Conservation (phyloP, 1,140 invertebrate genomes). For the Eumeta japonica region DNA sequence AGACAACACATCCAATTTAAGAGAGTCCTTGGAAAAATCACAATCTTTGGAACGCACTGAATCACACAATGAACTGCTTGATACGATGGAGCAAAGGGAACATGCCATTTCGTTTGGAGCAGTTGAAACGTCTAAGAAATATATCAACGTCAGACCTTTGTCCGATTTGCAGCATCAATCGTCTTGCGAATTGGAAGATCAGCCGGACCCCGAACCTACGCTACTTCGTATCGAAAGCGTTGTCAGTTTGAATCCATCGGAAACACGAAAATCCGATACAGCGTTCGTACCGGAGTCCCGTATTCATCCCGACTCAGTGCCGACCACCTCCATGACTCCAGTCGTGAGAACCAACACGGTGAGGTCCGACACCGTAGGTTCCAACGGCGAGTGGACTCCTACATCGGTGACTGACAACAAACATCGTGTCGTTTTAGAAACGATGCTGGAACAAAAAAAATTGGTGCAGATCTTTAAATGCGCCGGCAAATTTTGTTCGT, state of each 20-base stretch:
- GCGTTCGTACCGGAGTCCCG: conserved; percentile 9
- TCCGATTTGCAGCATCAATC: too few relatives aligned
- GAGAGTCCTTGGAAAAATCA: conserved; percentile 19
- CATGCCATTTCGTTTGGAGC: too few relatives aligned
- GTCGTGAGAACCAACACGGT: too few relatives aligned
- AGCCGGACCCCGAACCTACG: too few relatives aligned
- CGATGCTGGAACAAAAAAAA: conserved; percentile 33
- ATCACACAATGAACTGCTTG: too few relatives aligned
- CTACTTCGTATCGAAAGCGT: conserved; percentile 45
- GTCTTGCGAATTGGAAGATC: too few relatives aligned
- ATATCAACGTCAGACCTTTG: conserved; percentile 36
- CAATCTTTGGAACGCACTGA: neutral
- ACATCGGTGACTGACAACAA: too few relatives aligned
- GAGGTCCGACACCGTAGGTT: too few relatives aligned
- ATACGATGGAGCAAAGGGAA: too few relatives aligned
- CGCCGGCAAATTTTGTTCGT: conserved; percentile 41
- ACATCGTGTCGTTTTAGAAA: conserved; percentile 30
- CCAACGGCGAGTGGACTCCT: too few relatives aligned
- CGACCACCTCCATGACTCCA: too few relatives aligned
- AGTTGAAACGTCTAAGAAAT: conserved; percentile 7
- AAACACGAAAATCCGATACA: conserved; percentile 9
- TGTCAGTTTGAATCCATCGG: conserved; percentile 23
- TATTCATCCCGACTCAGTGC: conserved; percentile 5
- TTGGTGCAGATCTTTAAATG: conserved; percentile 41
- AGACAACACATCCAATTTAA: too few relatives aligned